Percentiles rank a stretch among this genome's conserved stretches.
Evolutionary conservation across 1,140 invertebrate genomes (phyloP).

Genomic region (Orchesella cincta): DNA sequence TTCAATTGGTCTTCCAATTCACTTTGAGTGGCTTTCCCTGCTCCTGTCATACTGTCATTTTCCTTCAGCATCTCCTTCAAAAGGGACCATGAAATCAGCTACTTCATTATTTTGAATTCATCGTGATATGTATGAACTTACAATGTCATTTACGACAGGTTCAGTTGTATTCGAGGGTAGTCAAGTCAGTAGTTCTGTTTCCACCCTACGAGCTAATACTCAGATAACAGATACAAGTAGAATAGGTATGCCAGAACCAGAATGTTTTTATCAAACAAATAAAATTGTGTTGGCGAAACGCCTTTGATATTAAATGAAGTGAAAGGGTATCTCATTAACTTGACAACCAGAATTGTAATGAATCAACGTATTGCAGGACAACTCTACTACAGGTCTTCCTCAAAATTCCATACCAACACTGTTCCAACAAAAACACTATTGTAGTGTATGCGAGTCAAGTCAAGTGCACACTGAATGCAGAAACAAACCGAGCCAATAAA

Average conservation of each 20-base stretch:
- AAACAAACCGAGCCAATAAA: not conserved
- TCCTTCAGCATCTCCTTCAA: not conserved
- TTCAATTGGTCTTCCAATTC: constrained; percentile 26
- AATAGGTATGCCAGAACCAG: too few species aligned
- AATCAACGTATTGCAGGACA: too few species aligned
- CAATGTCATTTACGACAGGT: not conserved
- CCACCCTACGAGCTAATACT: too few species aligned
- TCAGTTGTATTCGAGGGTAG: too few species aligned
- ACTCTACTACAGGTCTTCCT: not conserved
- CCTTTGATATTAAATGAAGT: constrained; percentile 27
- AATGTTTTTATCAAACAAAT: too few species aligned
- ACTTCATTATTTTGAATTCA: not conserved
- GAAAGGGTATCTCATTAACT: constrained; percentile 28
- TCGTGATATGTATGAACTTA: not conserved
- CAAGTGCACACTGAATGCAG: not conserved
- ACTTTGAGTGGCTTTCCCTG: constrained; percentile 19
- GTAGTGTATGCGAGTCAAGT: too few species aligned
- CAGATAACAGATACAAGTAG: too few species aligned
- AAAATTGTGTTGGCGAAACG: too few species aligned
- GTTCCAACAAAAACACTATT: too few species aligned
- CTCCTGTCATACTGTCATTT: not conserved
- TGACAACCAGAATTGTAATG: constrained; percentile 23
- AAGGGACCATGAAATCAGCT: constrained; percentile 1
- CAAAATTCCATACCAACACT: too few species aligned
- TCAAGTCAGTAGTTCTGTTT: too few species aligned